Evolutionary conservation across 2,797 vertebrate species (phyloP).

Genomic region (Smutsia gigantea): DNA sequence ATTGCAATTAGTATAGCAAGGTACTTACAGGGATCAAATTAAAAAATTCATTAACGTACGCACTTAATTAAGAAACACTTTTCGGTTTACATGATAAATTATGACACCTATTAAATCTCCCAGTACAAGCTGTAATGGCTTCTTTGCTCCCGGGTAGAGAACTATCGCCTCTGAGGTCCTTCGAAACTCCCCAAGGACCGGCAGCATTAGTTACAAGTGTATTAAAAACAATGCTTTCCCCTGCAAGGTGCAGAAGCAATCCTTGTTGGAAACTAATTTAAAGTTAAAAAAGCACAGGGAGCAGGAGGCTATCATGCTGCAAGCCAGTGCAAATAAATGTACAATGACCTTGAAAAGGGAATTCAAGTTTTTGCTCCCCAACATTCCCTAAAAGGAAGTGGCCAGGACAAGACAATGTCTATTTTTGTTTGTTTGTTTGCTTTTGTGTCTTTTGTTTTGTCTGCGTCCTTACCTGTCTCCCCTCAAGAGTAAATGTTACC

Average conservation of each 20-base stretch:
- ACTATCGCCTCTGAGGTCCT: slow-evolving; percentile 93
- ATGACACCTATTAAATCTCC: slow-evolving; percentile 99
- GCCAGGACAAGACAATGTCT: neutral
- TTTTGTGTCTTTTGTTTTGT: slow-evolving; percentile 26
- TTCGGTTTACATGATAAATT: slow-evolving; percentile 99
- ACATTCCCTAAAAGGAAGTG: neutral
- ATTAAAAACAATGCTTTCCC: slow-evolving; percentile 86
- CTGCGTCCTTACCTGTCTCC: neutral
- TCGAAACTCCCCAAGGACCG: slow-evolving; percentile 90
- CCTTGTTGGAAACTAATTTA: slow-evolving; percentile 78
- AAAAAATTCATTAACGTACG: slow-evolving; percentile 99
- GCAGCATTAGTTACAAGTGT: slow-evolving; percentile 87
- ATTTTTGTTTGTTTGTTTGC: neutral
- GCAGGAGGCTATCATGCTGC: slow-evolving; percentile 47
- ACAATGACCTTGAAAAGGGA: slow-evolving; percentile 83
- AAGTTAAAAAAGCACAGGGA: slow-evolving; percentile 79
- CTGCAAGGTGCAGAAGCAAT: slow-evolving; percentile 52
- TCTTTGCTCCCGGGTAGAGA: slow-evolving; percentile 94
- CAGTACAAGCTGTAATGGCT: slow-evolving; percentile 95
- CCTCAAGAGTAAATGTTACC: neutral
- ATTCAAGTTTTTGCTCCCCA: neutral
- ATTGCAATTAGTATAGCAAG: slow-evolving; percentile 99
- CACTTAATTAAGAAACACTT: slow-evolving; percentile 99
- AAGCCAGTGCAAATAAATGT: slow-evolving; percentile 53
- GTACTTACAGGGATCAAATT: slow-evolving; percentile 99